Evolutionary conservation across 1,140 invertebrate genomes (phyloP).

Genomic region (Palaemon carinicauda): DNA sequence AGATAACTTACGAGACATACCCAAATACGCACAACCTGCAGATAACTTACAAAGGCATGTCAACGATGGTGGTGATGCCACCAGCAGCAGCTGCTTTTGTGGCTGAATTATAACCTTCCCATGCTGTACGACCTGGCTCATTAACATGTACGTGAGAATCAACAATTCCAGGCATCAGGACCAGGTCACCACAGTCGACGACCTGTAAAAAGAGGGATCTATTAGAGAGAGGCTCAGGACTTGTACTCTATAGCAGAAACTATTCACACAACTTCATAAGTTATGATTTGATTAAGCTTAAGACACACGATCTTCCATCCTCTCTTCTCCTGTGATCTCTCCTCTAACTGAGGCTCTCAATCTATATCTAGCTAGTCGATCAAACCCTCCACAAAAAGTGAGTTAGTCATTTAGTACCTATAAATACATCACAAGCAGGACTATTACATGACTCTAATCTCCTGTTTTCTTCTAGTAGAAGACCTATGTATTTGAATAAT

Average conservation of each 20-base stretch:
- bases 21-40: neutral
- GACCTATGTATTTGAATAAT: no score
- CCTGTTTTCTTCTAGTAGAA: no score
- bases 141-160: constrained; percentile 90
- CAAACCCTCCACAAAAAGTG: no score
- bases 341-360: no score
- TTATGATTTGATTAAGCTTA: no score
- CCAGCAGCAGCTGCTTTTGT: constrained; percentile 77
- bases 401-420: no score
- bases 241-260: neutral
- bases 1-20: neutral
- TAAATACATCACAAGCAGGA: no score
- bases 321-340: no score
- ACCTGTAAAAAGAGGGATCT: constrained; percentile 62
- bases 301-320: no score
- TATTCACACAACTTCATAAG: no score
- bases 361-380: no score
- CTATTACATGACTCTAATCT: no score
- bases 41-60: constrained; percentile 75
- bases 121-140: constrained; percentile 80
- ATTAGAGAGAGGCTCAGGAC: neutral
- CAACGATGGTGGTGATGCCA: constrained; percentile 77
- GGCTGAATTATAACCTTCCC: constrained; percentile 77
- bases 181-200: constrained; percentile 70
- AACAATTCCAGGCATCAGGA: constrained; percentile 82